Evolutionary conservation across 2,113 vertebrate genomes (phyloP).

Genomic region (Phrynocephalus versicolor): DNA sequence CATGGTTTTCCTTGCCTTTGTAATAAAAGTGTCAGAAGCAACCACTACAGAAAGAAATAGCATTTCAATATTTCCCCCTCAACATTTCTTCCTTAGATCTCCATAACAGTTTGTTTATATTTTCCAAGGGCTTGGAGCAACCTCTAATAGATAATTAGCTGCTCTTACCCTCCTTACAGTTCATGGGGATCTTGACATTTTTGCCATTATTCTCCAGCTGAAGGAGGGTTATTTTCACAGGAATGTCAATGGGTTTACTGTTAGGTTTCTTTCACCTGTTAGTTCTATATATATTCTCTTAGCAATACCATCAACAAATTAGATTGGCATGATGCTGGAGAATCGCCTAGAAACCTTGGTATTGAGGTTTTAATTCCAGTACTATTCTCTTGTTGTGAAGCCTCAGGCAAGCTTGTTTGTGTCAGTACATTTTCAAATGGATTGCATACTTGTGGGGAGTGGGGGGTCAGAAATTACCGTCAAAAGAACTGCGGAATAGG

Average conservation of each 20-base stretch:
- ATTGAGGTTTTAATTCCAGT: neutral
- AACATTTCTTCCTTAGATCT: neutral
- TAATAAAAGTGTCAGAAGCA: neutral
- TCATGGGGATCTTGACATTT: neutral
- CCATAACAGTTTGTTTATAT: neutral
- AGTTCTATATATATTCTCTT: neutral
- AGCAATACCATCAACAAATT: too few species aligned
- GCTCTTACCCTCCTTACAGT: neutral
- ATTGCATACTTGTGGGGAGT: neutral
- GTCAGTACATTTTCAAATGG: conserved; percentile 34
- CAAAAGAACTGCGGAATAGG: neutral
- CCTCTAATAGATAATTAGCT: neutral
- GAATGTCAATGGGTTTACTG: neutral
- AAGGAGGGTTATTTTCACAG: neutral
- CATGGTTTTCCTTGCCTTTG: neutral
- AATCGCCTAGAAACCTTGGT: neutral
- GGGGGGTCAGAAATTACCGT: neutral
- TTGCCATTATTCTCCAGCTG: neutral
- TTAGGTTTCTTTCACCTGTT: neutral
- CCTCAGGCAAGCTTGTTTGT: conserved; percentile 13
- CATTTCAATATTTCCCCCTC: neutral
- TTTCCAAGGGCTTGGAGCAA: neutral
- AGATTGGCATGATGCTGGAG: neutral
- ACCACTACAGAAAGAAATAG: neutral
- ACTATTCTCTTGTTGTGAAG: neutral